These are phyloP conservation scores for Seira ritae DNA, from an alignment of 2,888 invertebrate genomes.

Conservation along the genomic window DNA sequence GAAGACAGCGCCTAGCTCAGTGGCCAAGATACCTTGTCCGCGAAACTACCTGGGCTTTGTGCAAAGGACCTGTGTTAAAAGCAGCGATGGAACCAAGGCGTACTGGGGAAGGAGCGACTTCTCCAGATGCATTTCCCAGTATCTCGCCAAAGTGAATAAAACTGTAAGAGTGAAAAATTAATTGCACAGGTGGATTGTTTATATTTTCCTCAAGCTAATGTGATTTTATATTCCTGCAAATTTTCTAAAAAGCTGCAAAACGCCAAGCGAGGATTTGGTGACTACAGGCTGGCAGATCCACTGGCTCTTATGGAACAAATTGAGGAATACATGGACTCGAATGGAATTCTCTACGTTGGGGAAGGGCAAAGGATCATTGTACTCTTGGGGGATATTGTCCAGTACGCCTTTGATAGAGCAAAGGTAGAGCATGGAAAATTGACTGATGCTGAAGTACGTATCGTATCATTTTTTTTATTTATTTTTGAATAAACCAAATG, in stretches of 20 bases:
- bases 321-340: conserved; percentile 49
- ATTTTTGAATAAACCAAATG: too few species aligned
- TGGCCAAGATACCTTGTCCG: conserved; percentile 66
- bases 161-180: conserved; percentile 51
- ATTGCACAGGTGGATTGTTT: background rate
- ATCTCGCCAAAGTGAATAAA: conserved; percentile 54
- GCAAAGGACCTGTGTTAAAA: conserved; percentile 58
- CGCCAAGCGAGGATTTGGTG: conserved; percentile 68
- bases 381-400: conserved; percentile 65
- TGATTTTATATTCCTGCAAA: too few species aligned
- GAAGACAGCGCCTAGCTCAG: conserved; percentile 57
- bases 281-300: conserved; percentile 31
- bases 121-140: conserved; percentile 59
- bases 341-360: conserved; percentile 63
- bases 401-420: conserved; percentile 52
- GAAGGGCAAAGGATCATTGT: conserved; percentile 69
- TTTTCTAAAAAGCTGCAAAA: conserved; percentile 72
- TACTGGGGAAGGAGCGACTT: conserved; percentile 66
- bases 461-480: too few species aligned
- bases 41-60: conserved; percentile 64
- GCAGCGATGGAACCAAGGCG: conserved; percentile 32
- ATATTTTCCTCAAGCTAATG: background rate
- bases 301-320: conserved; percentile 46
- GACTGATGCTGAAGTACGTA: background rate
- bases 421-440: conserved; percentile 29